Base-by-base conservation (phyloP, 2,888 invertebrate species). In the Cheilosia soror region DNA sequence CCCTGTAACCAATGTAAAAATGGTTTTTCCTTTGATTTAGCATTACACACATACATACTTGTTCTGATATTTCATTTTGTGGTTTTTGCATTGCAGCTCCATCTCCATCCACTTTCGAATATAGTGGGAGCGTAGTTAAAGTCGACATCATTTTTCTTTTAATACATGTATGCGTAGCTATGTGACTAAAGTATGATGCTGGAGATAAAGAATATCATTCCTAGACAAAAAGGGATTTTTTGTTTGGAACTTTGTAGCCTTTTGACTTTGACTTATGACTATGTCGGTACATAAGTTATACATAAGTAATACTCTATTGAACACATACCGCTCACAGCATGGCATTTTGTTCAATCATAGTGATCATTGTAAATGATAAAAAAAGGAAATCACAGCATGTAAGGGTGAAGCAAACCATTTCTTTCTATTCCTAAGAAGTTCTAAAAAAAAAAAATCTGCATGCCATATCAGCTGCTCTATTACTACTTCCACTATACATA, bases 361-460 rank as follows among this genome's bases (percentile, higher is more conserved):
- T 47, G 80, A 80, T 85, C 85, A 81, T 63, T 77, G 76, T 85
- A 77, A 76, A 69, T 85, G 81, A 77, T 85, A 85, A 81, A 76
- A 80, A 37, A 27, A 60, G 57, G 47, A 71, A 63, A 77, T 81
- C 81, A 81, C 85, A 85, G 85, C 76, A 81, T 77, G 81, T 68
- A 60, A 13, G 47, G 42, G 42, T 44, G 44, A 63, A 49, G 72
- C 69, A 62, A 11, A 68, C 33, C 25, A 62, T 44, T 66, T 57
- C 72, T 57, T 58, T 60, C 42, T 33, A 31, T 65, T 65, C 55
- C 55, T 9, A 58, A 72, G 37, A 62, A 71, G 15, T 55, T 76
- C 11, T 29, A 15, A 40, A 78, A 60, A 79, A 33, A 40, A 40
- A 78, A 71, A 76, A 33, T 85, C 80, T 80, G 80, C 80, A 76